These are phyloP conservation scores for Neoseiulus cucumeris DNA, from an alignment of 1,140 invertebrate genomes.

Conservation along the genomic window DNA sequence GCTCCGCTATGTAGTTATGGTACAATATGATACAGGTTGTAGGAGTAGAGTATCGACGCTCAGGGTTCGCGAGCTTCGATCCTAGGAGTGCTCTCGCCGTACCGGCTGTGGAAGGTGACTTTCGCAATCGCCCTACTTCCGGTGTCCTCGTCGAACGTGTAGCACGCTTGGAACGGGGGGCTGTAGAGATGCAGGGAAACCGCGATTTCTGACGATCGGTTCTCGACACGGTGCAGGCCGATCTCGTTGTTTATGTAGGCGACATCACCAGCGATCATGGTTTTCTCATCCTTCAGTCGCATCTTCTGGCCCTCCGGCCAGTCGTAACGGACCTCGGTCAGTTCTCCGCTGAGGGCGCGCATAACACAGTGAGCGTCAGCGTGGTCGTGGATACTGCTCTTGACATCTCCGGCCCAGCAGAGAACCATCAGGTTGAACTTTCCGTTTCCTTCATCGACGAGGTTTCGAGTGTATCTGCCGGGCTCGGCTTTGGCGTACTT, in stretches of 20 bases:
- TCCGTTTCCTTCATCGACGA: conserved; percentile 83
- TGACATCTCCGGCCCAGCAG: conserved; percentile 89
- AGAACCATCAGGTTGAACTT: conserved; percentile 93
- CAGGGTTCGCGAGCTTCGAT: background rate
- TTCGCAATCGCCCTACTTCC: conserved; percentile 45
- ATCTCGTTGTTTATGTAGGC: conserved; percentile 89
- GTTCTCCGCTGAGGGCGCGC: conserved; percentile 35
- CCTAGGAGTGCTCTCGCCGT: conserved; percentile 30
- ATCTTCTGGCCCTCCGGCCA: conserved; percentile 41
- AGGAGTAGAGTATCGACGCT: background rate
- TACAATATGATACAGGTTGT: too few species aligned
- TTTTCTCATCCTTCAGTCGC: conserved; percentile 38
- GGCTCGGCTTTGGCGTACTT: conserved; percentile 86
- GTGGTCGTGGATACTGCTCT: conserved; percentile 88
- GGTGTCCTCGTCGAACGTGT: conserved; percentile 73
- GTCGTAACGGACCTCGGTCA: conserved; percentile 43
- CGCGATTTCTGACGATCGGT: conserved; percentile 61
- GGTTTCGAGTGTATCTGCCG: conserved; percentile 68
- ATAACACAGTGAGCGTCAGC: conserved; percentile 91
- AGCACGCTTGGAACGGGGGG: conserved; percentile 72
- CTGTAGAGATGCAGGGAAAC: conserved; percentile 88
- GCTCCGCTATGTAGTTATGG: too few species aligned
- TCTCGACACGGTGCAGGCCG: conserved; percentile 88
- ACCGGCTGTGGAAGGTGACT: conserved; percentile 80
- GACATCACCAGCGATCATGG: conserved; percentile 50